A percentile compares a stretch with the other conserved stretches of the same genome.
phyloP scores from a whole-genome alignment of 2,888 invertebrate genomes.

The Sinodicranocentrus sp. region DNA sequence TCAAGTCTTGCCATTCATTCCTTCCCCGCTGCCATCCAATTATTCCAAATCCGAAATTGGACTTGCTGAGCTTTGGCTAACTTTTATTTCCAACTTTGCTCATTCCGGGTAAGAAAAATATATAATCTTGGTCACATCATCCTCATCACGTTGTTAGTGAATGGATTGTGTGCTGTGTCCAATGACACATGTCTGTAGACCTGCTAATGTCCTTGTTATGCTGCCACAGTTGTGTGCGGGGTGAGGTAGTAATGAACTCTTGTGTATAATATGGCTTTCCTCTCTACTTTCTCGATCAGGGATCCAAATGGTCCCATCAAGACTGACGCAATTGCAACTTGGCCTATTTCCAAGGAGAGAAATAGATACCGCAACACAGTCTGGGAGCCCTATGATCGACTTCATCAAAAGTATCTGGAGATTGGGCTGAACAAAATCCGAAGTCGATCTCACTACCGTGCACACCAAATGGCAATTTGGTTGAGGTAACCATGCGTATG shows the following conservation, averaged over 20 bases:
- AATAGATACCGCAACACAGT: constrained; percentile 89
- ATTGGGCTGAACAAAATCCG: constrained; percentile 80
- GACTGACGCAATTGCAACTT: constrained; percentile 83
- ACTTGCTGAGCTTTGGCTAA: constrained; percentile 86
- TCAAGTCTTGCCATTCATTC: constrained; percentile 79
- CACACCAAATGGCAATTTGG: constrained; percentile 95
- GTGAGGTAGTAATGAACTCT: constrained; percentile 55
- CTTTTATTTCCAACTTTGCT: constrained; percentile 88
- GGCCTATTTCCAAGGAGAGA: constrained; percentile 89
- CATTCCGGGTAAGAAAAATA: constrained; percentile 86
- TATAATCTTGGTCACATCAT: constrained; percentile 9
- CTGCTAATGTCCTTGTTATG: constrained; percentile 36
- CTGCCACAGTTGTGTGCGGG: too few species aligned
- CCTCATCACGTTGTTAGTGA: constrained; percentile 19
- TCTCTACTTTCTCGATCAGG: constrained; percentile 79
- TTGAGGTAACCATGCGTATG: constrained; percentile 79
- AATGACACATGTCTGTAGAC: constrained; percentile 57
- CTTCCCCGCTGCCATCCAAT: constrained; percentile 84
- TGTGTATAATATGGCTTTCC: constrained; percentile 21
- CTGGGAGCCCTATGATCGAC: constrained; percentile 96
- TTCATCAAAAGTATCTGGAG: constrained; percentile 95
- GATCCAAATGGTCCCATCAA: constrained; percentile 88
- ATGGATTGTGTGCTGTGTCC: constrained; percentile 41
- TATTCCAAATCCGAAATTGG: constrained; percentile 87
- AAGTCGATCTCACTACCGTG: constrained; percentile 86